These are phyloP conservation scores for Corythornis leucogaster DNA, from an alignment of 2,797 vertebrate species.

Conservation along the genomic window DNA sequence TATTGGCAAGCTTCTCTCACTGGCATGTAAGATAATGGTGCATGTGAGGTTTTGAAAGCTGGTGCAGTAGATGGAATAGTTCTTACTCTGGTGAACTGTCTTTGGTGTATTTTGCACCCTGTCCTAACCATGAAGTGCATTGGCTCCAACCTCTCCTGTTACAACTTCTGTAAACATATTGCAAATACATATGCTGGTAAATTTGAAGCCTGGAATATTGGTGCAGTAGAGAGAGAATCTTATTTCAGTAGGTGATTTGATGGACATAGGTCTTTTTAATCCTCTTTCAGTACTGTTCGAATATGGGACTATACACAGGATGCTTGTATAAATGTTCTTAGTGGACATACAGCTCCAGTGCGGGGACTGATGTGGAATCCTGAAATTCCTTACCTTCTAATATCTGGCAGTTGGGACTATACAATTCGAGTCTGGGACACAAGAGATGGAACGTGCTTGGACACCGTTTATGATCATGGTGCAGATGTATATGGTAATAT, in stretches of 20 bases:
- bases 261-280: neutral
- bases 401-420: conserved; percentile 97
- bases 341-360: conserved; percentile 92
- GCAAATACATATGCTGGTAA: neutral
- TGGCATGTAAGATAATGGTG: neutral
- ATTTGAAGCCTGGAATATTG: neutral
- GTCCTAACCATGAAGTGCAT: neutral
- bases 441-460: conserved; percentile 91
- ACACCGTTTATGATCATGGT: conserved; percentile 93
- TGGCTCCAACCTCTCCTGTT: neutral
- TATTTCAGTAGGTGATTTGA: neutral
- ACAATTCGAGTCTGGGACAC: conserved; percentile 97
- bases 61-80: neutral
- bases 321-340: conserved; percentile 92
- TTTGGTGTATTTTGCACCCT: neutral
- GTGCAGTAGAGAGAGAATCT: neutral
- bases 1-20: neutral
- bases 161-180: neutral
- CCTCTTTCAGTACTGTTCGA: conserved; percentile 88
- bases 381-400: conserved; percentile 93
- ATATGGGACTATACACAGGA: conserved; percentile 99
- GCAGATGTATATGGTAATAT: conserved; percentile 95
- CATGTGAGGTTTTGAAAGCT: neutral
- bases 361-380: conserved; percentile 96
- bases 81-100: neutral